phyloP scores from a whole-genome alignment of 2,797 vertebrate species.

The Schizopygopsis pylzovi region DNA sequence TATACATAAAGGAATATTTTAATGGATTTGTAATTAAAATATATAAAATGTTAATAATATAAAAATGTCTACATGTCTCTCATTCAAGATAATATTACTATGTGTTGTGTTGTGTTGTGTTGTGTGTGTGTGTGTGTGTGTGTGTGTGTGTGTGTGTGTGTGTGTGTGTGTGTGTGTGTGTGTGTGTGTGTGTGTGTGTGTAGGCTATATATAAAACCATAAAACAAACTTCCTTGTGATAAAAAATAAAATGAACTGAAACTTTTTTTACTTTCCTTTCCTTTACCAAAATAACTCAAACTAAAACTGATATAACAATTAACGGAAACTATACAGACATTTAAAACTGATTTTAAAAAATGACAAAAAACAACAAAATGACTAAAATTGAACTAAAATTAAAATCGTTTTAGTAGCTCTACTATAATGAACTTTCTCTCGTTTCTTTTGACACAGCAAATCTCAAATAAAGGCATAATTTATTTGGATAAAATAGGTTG shows the following conservation, averaged over 20 bases:
- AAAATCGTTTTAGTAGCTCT: background rate
- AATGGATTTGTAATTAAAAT: background rate
- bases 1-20: background rate
- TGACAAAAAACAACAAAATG: background rate
- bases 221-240: background rate
- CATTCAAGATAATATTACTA: background rate
- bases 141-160: too few species aligned
- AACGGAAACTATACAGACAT: too few species aligned
- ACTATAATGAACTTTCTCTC: background rate
- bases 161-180: too few species aligned
- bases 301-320: background rate
- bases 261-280: background rate
- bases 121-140: too few species aligned
- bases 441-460: conserved; percentile 4
- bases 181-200: too few species aligned
- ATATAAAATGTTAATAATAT: background rate
- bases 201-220: too few species aligned
- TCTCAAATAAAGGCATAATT: conserved; percentile 55
- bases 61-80: background rate
- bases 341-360: too few species aligned
- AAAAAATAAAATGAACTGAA: background rate
- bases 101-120: too few species aligned
- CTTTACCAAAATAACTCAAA: background rate
- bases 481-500: conserved; percentile 58
- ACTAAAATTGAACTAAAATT: too few species aligned